Evolutionary conservation across 1,140 invertebrate genomes (phyloP).

Genomic region (Antheraea mylitta): DNA sequence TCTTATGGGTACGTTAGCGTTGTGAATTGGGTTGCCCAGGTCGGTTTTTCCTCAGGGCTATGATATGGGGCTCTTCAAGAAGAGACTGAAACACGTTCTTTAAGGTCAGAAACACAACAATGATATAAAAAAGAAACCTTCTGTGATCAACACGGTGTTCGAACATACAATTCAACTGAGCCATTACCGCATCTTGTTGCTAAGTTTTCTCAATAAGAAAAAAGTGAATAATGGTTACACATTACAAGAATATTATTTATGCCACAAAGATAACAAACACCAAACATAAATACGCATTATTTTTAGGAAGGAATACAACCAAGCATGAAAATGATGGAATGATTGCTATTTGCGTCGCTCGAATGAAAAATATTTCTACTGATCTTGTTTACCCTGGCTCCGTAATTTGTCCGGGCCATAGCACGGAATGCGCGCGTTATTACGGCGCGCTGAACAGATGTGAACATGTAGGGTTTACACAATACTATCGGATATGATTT

Average conservation of each 20-base stretch:
- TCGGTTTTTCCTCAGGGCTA: too few relatives aligned
- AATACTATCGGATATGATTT: background rate
- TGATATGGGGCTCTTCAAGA: too few relatives aligned
- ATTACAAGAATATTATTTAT: background rate
- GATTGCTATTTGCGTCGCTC: conserved; percentile 51
- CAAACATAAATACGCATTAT: background rate
- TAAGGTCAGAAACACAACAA: too few relatives aligned
- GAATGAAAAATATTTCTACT: conserved; percentile 58
- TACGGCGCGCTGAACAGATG: conserved; percentile 40
- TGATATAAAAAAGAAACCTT: too few relatives aligned
- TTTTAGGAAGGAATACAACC: conserved; percentile 17
- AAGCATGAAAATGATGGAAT: conserved; percentile 56
- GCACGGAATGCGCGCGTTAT: conserved; percentile 30
- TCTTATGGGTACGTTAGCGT: too few relatives aligned
- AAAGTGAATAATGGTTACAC: background rate
- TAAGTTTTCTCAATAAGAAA: background rate
- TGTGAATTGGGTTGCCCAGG: too few relatives aligned
- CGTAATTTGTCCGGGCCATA: conserved; percentile 39
- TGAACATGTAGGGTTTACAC: conserved; percentile 20
- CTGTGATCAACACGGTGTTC: too few relatives aligned
- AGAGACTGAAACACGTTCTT: too few relatives aligned
- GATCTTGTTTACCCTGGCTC: conserved; percentile 65
- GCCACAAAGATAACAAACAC: background rate
- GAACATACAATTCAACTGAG: too few relatives aligned
- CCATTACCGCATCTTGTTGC: too few relatives aligned